Base-by-base conservation (phyloP, 2,113 vertebrate genomes). In the Solea senegalensis region DNA sequence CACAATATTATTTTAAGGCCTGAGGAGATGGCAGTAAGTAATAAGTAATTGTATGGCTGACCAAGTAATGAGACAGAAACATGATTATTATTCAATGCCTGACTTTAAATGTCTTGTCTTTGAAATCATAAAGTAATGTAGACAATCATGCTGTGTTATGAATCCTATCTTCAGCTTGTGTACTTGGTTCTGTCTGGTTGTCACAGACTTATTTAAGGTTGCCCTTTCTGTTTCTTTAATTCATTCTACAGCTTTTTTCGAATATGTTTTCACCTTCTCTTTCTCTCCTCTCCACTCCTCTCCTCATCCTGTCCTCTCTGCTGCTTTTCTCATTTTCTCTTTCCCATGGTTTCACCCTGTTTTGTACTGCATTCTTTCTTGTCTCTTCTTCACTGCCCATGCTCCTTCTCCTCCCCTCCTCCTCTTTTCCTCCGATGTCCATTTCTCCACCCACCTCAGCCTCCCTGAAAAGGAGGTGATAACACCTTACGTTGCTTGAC, bases 401-500 rank as follows among this genome's bases (percentile, higher is more conserved):
- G 41, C 13, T 14, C 7, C 15, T 64, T 13, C 1, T 14, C 15
- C 48, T 48, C 21, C 14, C 21, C 43, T 14, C 58, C 58, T 46
- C 14, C 8, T 28, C 4, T 39, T 26, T 53, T 21, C 51, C 16
- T 26, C 51, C 26, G 39, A 7, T 16, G 11, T 63, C 15, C 13
- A 56, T 66, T 60, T 1, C 46, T 60, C 51, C 81, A 51, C 63
- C 28, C 40, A 9, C 27, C 26, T 69, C 39, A 74, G 46, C 28
- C 16, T 69, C 39, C 72, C 49, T 77, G 65, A 78, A 70, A 71
- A 40, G 4, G 44, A 78, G 61, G 56, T 43, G 83, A 91, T 91
- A 90, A 88, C 86, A 67, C 65, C 71, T 26, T 41, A 69, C 15
- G 26, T 66, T 71, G 41, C 69, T 69, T 54, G 15, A 44, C 2